These are phyloP conservation scores for Anthonomus grandis DNA, from an alignment of 1,140 invertebrate genomes.

Conservation along the genomic window DNA sequence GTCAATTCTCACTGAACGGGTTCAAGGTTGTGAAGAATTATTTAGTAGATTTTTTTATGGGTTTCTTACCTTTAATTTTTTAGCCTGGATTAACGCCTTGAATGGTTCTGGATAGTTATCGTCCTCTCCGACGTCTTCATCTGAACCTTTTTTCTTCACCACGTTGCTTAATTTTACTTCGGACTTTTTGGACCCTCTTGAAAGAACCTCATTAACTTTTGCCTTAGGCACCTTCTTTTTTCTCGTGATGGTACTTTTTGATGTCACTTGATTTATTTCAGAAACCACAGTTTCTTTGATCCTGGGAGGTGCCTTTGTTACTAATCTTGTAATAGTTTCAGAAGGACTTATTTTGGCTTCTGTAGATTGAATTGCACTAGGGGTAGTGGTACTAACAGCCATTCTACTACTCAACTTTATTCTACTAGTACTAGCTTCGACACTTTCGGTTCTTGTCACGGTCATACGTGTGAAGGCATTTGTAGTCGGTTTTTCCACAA, in stretches of 20 bases:
- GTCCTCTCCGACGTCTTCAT: slow-evolving; percentile 41
- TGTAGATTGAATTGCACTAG: slow-evolving; percentile 16
- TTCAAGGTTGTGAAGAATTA: slow-evolving; percentile 8
- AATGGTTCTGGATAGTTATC: slow-evolving; percentile 47
- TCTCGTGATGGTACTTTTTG: slow-evolving; percentile 36
- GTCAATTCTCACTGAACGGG: slow-evolving; percentile 3
- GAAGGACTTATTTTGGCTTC: slow-evolving; percentile 11
- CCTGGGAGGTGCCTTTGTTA: slow-evolving; percentile 18
- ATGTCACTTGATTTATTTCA: slow-evolving; percentile 40
- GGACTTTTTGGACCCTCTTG: slow-evolving; percentile 30
- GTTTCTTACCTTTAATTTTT: slow-evolving; percentile 35
- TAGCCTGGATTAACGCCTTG: slow-evolving; percentile 44
- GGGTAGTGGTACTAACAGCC: slow-evolving; percentile 6
- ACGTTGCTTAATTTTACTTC: slow-evolving; percentile 24
- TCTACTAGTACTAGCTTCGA: slow-evolving; percentile 16
- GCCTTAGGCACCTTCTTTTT: slow-evolving; percentile 29
- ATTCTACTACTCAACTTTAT: slow-evolving; percentile 1
- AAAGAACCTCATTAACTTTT: slow-evolving; percentile 9
- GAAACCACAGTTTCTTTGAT: slow-evolving; percentile 41
- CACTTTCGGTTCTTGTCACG: slow-evolving; percentile 12
- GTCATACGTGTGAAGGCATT: slow-evolving; percentile 11
- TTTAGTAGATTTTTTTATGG: neutral
- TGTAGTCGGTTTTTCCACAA: slow-evolving; percentile 23
- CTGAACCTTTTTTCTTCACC: slow-evolving; percentile 29
- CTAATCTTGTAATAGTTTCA: slow-evolving; percentile 5